phyloP scores from a whole-genome alignment of 2,797 vertebrate species.

The Varecia variegata region DNA sequence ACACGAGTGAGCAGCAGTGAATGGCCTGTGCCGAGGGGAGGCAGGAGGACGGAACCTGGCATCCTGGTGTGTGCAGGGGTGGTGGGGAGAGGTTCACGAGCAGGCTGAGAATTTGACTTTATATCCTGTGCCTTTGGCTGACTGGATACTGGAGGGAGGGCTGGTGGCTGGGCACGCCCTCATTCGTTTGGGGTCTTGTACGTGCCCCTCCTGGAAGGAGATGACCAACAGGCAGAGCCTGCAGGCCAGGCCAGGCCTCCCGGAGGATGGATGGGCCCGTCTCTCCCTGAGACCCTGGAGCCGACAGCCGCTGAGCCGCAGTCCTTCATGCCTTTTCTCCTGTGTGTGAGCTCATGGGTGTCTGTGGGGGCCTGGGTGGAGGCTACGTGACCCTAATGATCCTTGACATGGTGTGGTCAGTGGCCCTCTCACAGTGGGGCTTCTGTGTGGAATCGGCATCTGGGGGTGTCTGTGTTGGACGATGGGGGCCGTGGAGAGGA shows the following conservation, averaged over 20 bases:
- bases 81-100: background rate
- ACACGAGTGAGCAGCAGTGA: background rate
- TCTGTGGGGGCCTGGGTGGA: background rate
- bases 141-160: background rate
- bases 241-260: background rate
- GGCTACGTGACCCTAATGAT: accelerated
- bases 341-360: background rate
- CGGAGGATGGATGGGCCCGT: accelerated
- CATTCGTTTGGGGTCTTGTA: background rate
- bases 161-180: background rate
- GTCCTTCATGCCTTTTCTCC: background rate
- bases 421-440: background rate
- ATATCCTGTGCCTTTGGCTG: background rate
- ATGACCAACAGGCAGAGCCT: background rate
- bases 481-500: background rate
- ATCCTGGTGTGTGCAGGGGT: background rate
- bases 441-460: background rate
- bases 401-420: background rate
- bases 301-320: background rate
- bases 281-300: background rate
- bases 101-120: background rate
- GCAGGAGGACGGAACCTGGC: background rate
- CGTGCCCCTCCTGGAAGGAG: background rate
- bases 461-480: accelerated
- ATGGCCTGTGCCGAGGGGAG: background rate